Evolutionary conservation across 1,140 invertebrate species (phyloP).

Genomic region (Temnothorax nylanderi): DNA sequence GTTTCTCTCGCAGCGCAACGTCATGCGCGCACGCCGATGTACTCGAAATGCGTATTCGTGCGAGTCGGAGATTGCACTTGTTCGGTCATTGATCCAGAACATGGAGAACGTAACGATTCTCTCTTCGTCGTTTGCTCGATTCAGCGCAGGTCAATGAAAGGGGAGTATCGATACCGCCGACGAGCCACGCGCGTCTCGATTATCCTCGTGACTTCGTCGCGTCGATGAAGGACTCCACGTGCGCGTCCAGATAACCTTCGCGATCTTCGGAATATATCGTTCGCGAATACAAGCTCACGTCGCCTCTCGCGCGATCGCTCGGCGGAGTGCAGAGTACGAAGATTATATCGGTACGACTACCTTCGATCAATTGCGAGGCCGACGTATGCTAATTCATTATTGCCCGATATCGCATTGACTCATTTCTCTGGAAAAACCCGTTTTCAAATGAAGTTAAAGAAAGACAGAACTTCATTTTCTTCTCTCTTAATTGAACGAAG

Average conservation of each 20-base stretch:
- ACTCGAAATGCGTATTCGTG: slow-evolving; percentile 22
- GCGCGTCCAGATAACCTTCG: slow-evolving; percentile 57
- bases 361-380: background rate
- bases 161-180: slow-evolving; percentile 29
- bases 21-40: background rate
- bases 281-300: background rate
- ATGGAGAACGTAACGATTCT: slow-evolving; percentile 52
- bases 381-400: background rate
- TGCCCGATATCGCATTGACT: slow-evolving; percentile 5
- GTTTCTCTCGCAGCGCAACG: background rate
- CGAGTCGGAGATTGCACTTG: slow-evolving; percentile 40
- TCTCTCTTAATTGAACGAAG: background rate
- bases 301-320: background rate
- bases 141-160: slow-evolving; percentile 46
- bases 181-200: slow-evolving; percentile 19
- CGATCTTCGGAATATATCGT: slow-evolving; percentile 12
- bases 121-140: slow-evolving; percentile 30
- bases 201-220: slow-evolving; percentile 25
- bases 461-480: background rate
- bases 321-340: background rate
- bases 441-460: background rate
- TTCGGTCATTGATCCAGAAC: slow-evolving; percentile 59
- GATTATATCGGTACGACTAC: slow-evolving; percentile 1
- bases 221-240: slow-evolving; percentile 36
- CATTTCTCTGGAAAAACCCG: slow-evolving; percentile 18